Base-by-base conservation (phyloP, 2,113 vertebrate genomes). In the Anoura caudifer region DNA sequence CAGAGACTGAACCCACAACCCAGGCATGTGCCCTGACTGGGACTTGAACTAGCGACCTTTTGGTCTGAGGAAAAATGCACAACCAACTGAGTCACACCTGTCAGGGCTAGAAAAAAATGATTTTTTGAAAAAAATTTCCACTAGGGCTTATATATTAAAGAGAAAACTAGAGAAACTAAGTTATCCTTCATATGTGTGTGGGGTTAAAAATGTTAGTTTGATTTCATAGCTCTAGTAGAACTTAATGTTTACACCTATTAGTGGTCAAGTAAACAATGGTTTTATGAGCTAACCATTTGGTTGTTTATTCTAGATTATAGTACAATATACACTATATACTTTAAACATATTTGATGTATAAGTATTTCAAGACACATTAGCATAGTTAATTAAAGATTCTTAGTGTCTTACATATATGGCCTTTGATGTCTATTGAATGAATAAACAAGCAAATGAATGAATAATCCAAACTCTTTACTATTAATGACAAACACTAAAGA, bases 371-470 rank as follows among this genome's bases (percentile, higher is more conserved):
- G 59, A 69, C 4, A 82, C 28, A 59, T 61, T 61, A 52, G 41
- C 36, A 87, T 4, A 83, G 31, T 38, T 80, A 65, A 76, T 38
- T 80, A 67, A 77, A 65, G 52, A 77, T 56, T 82, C 63, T 95
- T 50, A 69, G 33, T 70, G 16, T 45, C 52, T 87, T 82, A 63
- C 2, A 61, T 52, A 52, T 33, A 43, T 77, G 50, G 24, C 41
- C 45, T 90, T 54, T 65, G 33, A 50, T 67, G 19, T 56, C 73
- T 70, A 82, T 9, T 76, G 24, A 90, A 63, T 38, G 80, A 94
- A 76, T 67, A 90, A 94, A 75, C 4, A 31, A 87, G 65, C 56
- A 82, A 90, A 65, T 36, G 47, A 93, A 87, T 90, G 43, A 93
- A 65, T 59, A 95, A 77, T 20, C 47, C 2, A 87, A 84, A 91